Percentiles rank a stretch among this genome's conserved stretches.
Conservation (phyloP, 1,140 invertebrate genomes). For the Diorhabda elongata region DNA sequence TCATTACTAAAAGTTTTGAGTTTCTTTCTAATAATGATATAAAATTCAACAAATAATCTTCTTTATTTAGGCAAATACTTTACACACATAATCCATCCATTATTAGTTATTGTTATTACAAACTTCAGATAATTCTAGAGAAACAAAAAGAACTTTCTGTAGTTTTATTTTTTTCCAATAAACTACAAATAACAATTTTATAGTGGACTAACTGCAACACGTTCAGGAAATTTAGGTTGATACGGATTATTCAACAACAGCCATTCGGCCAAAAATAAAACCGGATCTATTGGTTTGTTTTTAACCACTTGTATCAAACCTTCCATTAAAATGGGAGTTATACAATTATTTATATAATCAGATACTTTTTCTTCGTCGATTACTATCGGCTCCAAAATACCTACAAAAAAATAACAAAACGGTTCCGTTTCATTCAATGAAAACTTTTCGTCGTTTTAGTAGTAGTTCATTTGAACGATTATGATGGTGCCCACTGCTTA, state of each 20-base stretch:
- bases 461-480: neutral
- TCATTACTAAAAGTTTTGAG: too few species aligned
- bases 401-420: slow-evolving; percentile 45
- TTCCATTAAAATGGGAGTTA: slow-evolving; percentile 63
- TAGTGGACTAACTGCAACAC: slow-evolving; percentile 36
- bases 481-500: too few species aligned
- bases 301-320: slow-evolving; percentile 67
- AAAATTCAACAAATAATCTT: too few species aligned
- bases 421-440: too few species aligned
- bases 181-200: neutral
- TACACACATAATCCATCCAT: too few species aligned
- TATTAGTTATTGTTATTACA: too few species aligned
- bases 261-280: slow-evolving; percentile 76
- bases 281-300: slow-evolving; percentile 67
- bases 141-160: too few species aligned
- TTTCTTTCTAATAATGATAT: too few species aligned
- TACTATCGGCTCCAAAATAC: slow-evolving; percentile 58
- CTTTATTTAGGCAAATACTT: too few species aligned
- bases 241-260: slow-evolving; percentile 71
- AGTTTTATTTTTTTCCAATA: too few species aligned
- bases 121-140: too few species aligned
- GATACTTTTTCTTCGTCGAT: slow-evolving; percentile 52
- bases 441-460: neutral
- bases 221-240: slow-evolving; percentile 54
- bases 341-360: slow-evolving; percentile 63